Evolutionary conservation across 2,797 vertebrate species (phyloP).

Genomic region (Steatocranus sp.): DNA sequence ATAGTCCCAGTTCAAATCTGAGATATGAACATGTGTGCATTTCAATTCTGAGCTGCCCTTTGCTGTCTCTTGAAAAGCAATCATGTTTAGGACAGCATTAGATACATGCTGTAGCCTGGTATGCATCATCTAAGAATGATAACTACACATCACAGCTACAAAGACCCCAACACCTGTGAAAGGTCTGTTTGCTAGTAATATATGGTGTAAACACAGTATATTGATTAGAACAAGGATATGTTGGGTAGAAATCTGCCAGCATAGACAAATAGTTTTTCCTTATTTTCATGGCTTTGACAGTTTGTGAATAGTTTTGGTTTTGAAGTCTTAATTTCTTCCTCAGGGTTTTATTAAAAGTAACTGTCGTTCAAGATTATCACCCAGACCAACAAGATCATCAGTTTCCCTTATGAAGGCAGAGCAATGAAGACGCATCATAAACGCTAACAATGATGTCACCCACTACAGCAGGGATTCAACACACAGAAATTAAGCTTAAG

Average conservation of each 20-base stretch:
- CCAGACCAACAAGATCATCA: too few species aligned
- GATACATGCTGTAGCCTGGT: neutral
- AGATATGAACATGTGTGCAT: neutral
- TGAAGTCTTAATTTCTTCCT: neutral
- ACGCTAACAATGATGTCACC: too few species aligned
- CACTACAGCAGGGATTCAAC: too few species aligned
- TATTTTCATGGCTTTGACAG: neutral
- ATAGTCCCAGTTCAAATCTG: fast-evolving
- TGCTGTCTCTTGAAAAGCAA: fast-evolving
- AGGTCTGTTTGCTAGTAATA: neutral
- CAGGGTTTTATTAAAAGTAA: neutral
- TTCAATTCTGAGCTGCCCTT: neutral
- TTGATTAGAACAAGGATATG: too few species aligned
- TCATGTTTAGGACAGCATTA: neutral
- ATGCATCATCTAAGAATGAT: neutral
- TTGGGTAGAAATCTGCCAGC: neutral
- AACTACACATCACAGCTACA: neutral
- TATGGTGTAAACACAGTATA: neutral
- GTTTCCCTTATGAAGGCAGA: too few species aligned
- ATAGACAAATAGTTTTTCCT: neutral
- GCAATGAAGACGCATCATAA: too few species aligned
- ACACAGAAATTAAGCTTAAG: too few species aligned
- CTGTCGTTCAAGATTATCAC: too few species aligned
- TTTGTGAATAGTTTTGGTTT: neutral
- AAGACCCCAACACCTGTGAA: neutral